These are phyloP conservation scores for Macrobrachium rosenbergii DNA, from an alignment of 1,140 invertebrate species.

Conservation along the genomic window DNA sequence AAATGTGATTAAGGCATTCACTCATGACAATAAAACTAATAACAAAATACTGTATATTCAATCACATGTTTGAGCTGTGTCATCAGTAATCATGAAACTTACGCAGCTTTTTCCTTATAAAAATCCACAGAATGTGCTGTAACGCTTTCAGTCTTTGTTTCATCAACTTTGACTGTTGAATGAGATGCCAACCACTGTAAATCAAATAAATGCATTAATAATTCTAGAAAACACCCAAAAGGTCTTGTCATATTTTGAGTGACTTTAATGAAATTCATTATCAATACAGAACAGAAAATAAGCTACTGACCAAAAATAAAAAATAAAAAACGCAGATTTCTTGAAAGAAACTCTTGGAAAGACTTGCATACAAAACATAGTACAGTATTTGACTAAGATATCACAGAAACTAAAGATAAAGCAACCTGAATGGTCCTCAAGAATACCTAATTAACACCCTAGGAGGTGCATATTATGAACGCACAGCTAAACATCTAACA, in stretches of 20 bases:
- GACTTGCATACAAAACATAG: too few relatives aligned
- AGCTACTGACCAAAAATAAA: too few relatives aligned
- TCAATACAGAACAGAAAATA: too few relatives aligned
- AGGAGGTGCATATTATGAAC: background rate
- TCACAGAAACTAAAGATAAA: too few relatives aligned
- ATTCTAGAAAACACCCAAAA: too few relatives aligned
- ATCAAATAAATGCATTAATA: background rate
- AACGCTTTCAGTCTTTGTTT: background rate
- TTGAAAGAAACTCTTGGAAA: too few relatives aligned
- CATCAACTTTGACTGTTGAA: background rate
- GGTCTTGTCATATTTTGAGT: background rate
- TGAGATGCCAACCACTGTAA: constrained; percentile 30
- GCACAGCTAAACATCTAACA: too few relatives aligned
- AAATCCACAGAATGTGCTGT: constrained; percentile 1
- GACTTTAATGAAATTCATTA: too few relatives aligned
- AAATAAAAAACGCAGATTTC: too few relatives aligned
- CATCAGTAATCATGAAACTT: background rate
- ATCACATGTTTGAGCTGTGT: background rate
- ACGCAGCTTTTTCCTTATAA: constrained; percentile 48
- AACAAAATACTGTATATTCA: background rate
- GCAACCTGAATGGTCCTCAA: too few relatives aligned
- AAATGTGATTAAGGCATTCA: background rate
- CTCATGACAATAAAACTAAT: background rate
- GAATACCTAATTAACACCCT: too few relatives aligned
- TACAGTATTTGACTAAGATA: too few relatives aligned